Base-by-base conservation (phyloP, 2,113 vertebrate genomes). In the Drymodes brunneopygia region DNA sequence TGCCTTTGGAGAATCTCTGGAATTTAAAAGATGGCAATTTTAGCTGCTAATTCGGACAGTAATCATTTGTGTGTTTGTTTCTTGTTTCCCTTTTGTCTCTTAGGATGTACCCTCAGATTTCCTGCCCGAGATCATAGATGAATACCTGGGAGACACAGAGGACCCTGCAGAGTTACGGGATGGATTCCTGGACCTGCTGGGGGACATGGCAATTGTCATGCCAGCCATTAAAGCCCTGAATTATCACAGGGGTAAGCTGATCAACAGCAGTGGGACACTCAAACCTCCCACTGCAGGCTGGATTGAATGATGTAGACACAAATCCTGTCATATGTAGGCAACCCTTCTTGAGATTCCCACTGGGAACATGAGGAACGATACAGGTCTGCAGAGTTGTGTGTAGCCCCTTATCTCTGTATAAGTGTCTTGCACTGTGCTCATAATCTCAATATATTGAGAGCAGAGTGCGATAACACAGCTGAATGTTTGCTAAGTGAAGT, bases 231-330 rank as follows among this genome's bases (percentile, higher is more conserved):
- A 78, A 95, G 47, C 86, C 11, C 77, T 98, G 35, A 98, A 98
- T 62, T 98, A 97, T 38, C 98, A 99, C 95, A 98, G 97, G 96
- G 96, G 98, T 99, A 96, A 97, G 88, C 71, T 83, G 33, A 31
- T n/a, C 51, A 80, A 44, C 54, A 38, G 54, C 38, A 75, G 38
- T 4, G 65, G 40, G 36, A 56, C 44, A 31, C 35, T 85, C 45
- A 73, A 31, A 71, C 65, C 61, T 60, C 44, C 42, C 40, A 1
- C 8, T 50, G 5, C 22, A 11, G 44, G 44, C 67, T 86, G 64
- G 16, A 42, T 83, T 40, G 47, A 86, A 74, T 25, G 16, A 48
- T 31, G 6, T 10, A 48, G 40, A 47, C 50, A 33, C 38, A 88
- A 92, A 71, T 60, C 44, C 69, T 60, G n/a, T 40, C 18, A 2